Evolutionary conservation across 2,888 invertebrate genomes (phyloP), one percentile per base, ranked within the genome.

Genomic region (Agrenia bidenticulata): DNA sequence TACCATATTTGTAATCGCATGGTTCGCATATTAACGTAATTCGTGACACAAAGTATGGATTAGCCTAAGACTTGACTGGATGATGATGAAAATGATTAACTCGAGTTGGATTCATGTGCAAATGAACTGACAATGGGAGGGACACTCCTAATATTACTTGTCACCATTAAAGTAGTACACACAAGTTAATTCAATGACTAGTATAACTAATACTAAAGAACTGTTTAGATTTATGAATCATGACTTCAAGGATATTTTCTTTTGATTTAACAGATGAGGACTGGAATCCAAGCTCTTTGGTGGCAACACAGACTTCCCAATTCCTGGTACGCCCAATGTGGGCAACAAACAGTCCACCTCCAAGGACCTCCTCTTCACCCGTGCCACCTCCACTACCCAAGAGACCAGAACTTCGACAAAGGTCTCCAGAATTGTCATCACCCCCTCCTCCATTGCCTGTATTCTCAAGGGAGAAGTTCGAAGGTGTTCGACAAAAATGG

Each of bases 231-330:
- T 11, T 4, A 32, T 32, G 32, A 32, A 11, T 32, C 32, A 11
- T 32, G 32, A 32, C 11, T 32, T 32, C 32, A 32, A 32, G 32
- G 21, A n/a, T 53, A 21, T 21, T 37, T 57, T 54, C 27, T 23
- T 51, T 23, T 15, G 15, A 54, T 17, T 63, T 85, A 86, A 9
- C 84, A 89, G 89, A 89, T 81, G 89, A 89, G 77, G 89, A 89
- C 78, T 89, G 89, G 89, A 86, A 85, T 54, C 73, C 73, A 37
- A 74, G 70, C 68, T 74, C 74, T 24, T 63, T 75, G 41, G 69
- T 74, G 42, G 77, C 75, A 21, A 75, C 85, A 11, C 83, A 83
- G 67, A 81, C 81, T 37, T 79, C 82, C 1, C 77, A 83, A 56
- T 87, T 87, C 78, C 81, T 87, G 80, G 86, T 87, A 19, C 77